phyloP scores from a whole-genome alignment of 2,797 vertebrate species.

The Botia kubotai region DNA sequence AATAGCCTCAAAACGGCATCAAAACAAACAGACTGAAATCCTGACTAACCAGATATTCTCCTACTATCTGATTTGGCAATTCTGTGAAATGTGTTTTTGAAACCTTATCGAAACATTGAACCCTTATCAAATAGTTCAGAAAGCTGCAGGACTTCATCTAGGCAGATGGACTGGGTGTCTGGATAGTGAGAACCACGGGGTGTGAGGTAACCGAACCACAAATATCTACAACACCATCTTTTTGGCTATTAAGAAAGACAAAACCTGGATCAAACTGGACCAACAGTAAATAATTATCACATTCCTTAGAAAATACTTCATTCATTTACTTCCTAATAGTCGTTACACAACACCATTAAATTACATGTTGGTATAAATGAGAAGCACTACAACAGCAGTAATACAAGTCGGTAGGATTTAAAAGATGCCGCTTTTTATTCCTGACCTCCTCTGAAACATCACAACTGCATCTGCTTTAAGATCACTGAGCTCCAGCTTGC shows the following conservation, averaged over 20 bases:
- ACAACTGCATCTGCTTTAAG: constrained; percentile 86
- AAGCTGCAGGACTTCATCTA: constrained; percentile 60
- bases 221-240: too few relatives aligned
- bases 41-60: constrained; percentile 15
- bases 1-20: neutral
- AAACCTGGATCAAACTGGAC: neutral
- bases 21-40: neutral
- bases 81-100: constrained; percentile 29
- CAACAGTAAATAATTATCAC: neutral
- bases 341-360: too few relatives aligned
- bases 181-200: constrained; percentile 17
- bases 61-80: constrained; percentile 36
- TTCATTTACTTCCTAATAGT: neutral
- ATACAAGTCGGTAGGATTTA: too few relatives aligned
- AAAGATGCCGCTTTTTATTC: neutral
- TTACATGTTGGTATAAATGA: too few relatives aligned
- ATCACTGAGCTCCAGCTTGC: constrained; percentile 85
- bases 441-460: constrained; percentile 90
- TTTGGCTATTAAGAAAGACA: too few relatives aligned
- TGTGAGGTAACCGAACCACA: constrained; percentile 4
- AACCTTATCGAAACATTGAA: constrained; percentile 29
- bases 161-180: neutral
- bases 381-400: too few relatives aligned
- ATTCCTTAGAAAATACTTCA: too few relatives aligned
- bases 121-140: constrained; percentile 43